Evolutionary conservation across 2,113 vertebrate genomes (phyloP).

Genomic region (Camelus dromedarius): DNA sequence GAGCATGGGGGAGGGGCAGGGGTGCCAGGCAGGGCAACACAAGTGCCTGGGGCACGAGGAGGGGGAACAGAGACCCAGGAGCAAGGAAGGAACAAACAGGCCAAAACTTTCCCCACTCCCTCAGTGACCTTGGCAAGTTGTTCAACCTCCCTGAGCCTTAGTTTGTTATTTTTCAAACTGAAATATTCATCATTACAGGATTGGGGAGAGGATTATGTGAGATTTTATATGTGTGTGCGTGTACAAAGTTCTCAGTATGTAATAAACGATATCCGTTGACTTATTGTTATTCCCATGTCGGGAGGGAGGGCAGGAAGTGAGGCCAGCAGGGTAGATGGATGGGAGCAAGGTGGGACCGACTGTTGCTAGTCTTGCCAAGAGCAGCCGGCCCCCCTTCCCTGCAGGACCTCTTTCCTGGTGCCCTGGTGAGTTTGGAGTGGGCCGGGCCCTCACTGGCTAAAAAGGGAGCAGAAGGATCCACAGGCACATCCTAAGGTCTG

Average conservation of each 20-base stretch:
- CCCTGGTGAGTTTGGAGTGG: too few species aligned
- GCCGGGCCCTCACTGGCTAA: not conserved
- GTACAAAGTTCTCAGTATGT: not conserved
- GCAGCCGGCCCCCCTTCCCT: not conserved
- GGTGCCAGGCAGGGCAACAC: not conserved
- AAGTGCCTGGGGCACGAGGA: rapidly evolving
- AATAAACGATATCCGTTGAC: not conserved
- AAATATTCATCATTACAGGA: not conserved
- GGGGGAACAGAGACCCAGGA: not conserved
- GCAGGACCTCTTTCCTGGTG: not conserved
- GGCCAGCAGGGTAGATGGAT: not conserved
- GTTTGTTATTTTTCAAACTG: not conserved
- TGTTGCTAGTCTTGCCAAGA: not conserved
- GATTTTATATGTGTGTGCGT: not conserved
- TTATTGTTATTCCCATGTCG: not conserved
- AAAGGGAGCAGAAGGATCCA: not conserved
- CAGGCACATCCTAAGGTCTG: not conserved
- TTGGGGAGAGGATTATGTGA: not conserved
- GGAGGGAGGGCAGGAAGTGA: not conserved
- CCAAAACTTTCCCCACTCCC: not conserved
- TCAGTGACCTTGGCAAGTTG: not conserved
- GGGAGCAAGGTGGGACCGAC: not conserved
- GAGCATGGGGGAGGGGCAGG: not conserved
- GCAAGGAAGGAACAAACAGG: not conserved
- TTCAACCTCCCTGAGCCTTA: not conserved